Evolutionary conservation across 64 coral and sea anemone species (phyloP), one percentile per base, ranked within the genome.

Genomic region (Platygyra sinensis): DNA sequence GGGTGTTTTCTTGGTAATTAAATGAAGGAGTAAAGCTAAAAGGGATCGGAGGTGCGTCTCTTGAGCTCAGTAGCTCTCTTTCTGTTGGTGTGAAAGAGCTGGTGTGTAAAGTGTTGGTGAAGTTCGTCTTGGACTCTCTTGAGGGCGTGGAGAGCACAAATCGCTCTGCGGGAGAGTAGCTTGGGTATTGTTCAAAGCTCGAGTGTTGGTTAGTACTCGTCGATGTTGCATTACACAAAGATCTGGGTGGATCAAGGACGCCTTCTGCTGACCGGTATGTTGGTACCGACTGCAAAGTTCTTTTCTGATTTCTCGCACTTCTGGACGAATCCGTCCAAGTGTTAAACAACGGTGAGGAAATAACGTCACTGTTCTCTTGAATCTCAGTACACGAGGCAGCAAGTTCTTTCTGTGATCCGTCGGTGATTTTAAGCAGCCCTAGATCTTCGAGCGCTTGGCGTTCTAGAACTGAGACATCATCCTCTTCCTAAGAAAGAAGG

Each of bases 391-490:
- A 39, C 1, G 28, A 55, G 25, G 14, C 27, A 20, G 27, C 14
- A 60, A 27, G 27, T 2, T 51, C 31, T 30, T 71, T 24, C 4
- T 67, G 33, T 1, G 32, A n/a, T 22, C 3, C 17, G 15, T 85
- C 63, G 0, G 5, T 22, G 38, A 85, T 71, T 24, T 85, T 33
- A 28, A 85, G 38, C 11, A 85, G 63, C 4, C 81, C 64, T 38
- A 85, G 38, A 39, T 85, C 81, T 17, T 85, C 81, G 32, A 85
- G 24, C 1, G 81, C 81, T 85, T 85, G 81, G 2, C 81, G 81
- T 17, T 85, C 81, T 13, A 85, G 60, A 10, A 18, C 1, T 5
- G 22, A n/a, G 36, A 85, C 46, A 17, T 27, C 38, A 10, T 85
- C n/a, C 24, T 71, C 81, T 72, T 85, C 81, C 81, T 85, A 24